phyloP scores from a whole-genome alignment of 1,140 invertebrate species.

The Sitobion miscanthi region DNA sequence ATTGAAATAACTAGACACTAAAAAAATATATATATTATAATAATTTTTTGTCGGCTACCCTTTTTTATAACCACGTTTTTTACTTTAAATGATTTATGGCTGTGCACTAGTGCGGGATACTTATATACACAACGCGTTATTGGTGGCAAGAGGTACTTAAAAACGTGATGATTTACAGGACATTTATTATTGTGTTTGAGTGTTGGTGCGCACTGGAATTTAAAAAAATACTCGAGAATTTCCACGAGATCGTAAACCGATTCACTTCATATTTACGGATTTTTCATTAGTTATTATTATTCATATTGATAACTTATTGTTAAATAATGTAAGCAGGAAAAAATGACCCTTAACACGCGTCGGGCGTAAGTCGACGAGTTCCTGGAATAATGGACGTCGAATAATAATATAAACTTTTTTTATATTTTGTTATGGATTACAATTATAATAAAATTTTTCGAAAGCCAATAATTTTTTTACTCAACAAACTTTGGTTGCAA shows the following conservation, averaged over 20 bases:
- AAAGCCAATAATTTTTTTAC: neutral
- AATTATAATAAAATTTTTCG: neutral
- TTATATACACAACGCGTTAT: slow-evolving; percentile 23
- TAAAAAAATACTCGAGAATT: neutral
- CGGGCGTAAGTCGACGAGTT: neutral
- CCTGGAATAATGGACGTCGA: neutral
- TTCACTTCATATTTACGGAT: neutral
- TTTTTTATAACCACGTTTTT: slow-evolving; percentile 39
- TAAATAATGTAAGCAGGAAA: neutral
- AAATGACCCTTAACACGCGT: neutral
- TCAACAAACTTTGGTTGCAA: neutral
- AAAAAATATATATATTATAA: slow-evolving; percentile 21
- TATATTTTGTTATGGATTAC: neutral
- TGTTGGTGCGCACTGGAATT: neutral
- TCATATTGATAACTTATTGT: slow-evolving; percentile 13
- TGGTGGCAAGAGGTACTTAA: slow-evolving; percentile 49
- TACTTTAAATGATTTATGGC: slow-evolving; percentile 47
- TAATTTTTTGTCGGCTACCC: slow-evolving; percentile 54
- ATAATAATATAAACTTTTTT: neutral
- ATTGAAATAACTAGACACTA: slow-evolving; percentile 53
- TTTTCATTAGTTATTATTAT: slow-evolving; percentile 12
- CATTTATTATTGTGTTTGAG: slow-evolving; percentile 35
- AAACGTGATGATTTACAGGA: slow-evolving; percentile 51
- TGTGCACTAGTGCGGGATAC: slow-evolving; percentile 25
- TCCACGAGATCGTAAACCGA: slow-evolving; percentile 5